Conservation (phyloP, 1,140 invertebrate species). For the Tetramorium alpestre region DNA sequence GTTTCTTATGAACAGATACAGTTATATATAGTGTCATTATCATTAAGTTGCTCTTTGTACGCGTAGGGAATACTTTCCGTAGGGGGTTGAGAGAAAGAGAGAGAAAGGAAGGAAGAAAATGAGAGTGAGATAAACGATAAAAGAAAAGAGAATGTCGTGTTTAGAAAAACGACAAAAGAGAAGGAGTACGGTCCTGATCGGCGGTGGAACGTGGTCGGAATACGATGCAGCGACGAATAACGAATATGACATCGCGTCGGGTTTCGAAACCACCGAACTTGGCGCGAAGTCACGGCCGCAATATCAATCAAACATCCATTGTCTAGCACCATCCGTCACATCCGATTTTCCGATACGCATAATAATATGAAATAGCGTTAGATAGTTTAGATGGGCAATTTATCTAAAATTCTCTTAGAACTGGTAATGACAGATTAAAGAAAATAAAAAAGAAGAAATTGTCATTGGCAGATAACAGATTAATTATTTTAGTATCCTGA, state of each 20-base stretch:
- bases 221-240: constrained; percentile 33
- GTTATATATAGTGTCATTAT: constrained; percentile 10
- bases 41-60: neutral
- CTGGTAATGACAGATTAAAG: neutral
- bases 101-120: neutral
- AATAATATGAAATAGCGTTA: neutral
- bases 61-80: neutral
- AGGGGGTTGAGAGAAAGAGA: neutral
- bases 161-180: neutral
- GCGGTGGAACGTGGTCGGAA: constrained; percentile 47
- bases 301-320: constrained; percentile 68
- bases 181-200: neutral
- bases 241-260: constrained; percentile 33
- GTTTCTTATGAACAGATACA: neutral
- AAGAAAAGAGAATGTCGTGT: neutral
- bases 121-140: neutral
- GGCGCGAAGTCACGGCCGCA: constrained; percentile 57
- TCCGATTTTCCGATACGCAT: constrained; percentile 29
- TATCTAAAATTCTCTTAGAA: neutral
- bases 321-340: constrained; percentile 13
- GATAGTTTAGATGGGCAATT: neutral
- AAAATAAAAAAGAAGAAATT: neutral
- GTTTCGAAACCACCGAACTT: constrained; percentile 24
- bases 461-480: neutral
- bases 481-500: neutral